Evolutionary conservation across 1,140 invertebrate genomes (phyloP).

Genomic region (Heterodera schachtii): DNA sequence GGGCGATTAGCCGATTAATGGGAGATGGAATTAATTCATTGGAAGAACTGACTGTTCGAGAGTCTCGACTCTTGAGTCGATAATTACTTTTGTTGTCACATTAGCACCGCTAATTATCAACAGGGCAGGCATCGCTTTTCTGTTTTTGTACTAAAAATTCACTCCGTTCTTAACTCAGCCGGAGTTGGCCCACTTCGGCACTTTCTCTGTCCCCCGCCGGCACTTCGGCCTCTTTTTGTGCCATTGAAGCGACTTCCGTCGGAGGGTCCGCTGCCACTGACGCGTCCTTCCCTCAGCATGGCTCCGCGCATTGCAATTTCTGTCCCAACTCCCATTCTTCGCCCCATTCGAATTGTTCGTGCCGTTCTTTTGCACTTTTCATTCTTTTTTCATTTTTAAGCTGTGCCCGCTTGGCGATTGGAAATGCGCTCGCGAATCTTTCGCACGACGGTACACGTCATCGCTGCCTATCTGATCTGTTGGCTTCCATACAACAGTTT

Average conservation of each 20-base stretch:
- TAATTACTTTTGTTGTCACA: too few species aligned
- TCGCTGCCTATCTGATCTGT: slow-evolving; percentile 52
- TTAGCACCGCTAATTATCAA: too few species aligned
- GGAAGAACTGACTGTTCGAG: too few species aligned
- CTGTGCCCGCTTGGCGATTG: slow-evolving; percentile 50
- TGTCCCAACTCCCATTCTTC: not conserved
- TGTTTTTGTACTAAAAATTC: too few species aligned
- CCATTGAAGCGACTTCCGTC: not conserved
- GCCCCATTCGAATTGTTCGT: not conserved
- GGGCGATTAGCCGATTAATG: too few species aligned
- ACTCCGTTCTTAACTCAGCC: too few species aligned
- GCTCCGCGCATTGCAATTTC: not conserved
- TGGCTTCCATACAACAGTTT: slow-evolving; percentile 50
- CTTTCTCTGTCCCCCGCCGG: not conserved
- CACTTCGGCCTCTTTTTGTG: not conserved
- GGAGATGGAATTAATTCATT: too few species aligned
- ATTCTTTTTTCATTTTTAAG: slow-evolving; percentile 13
- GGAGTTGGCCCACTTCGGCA: not conserved
- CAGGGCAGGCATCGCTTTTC: too few species aligned
- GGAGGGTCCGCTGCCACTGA: not conserved
- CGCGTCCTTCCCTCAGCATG: not conserved
- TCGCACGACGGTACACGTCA: slow-evolving; percentile 54
- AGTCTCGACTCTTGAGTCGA: too few species aligned
- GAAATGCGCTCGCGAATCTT: slow-evolving; percentile 58
- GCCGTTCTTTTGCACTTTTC: not conserved